Evolutionary conservation across 2,888 invertebrate species (phyloP).

Genomic region (Synanthedon myopaeformis): DNA sequence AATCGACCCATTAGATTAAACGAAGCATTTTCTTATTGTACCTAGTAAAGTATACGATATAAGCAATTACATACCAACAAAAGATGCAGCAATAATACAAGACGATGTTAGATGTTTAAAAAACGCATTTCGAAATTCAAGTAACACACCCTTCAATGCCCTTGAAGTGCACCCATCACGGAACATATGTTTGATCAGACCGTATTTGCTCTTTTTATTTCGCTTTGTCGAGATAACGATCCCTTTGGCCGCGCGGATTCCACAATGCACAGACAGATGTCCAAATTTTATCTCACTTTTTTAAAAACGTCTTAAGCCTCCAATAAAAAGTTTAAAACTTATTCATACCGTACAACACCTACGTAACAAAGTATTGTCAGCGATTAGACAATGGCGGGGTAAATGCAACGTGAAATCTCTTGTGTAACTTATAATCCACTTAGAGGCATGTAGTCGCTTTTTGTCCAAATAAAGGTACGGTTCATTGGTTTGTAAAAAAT

Average conservation of each 20-base stretch:
- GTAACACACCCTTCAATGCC: background rate
- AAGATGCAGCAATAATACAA: too few species aligned
- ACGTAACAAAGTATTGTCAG: slow-evolving; percentile 51
- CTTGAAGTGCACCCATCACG: background rate
- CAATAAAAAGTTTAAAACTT: slow-evolving; percentile 44
- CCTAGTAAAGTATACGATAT: too few species aligned
- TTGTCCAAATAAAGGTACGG: slow-evolving; percentile 51
- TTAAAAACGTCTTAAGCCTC: slow-evolving; percentile 29
- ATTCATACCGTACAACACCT: slow-evolving; percentile 59
- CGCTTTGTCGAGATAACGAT: slow-evolving; percentile 23
- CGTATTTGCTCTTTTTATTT: slow-evolving; percentile 37
- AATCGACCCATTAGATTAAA: too few species aligned
- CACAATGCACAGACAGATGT: slow-evolving; percentile 57
- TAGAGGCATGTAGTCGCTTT: slow-evolving; percentile 59
- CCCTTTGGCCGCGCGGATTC: slow-evolving; percentile 23
- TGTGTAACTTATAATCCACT: slow-evolving; percentile 60
- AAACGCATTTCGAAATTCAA: too few species aligned
- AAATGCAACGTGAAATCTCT: slow-evolving; percentile 65
- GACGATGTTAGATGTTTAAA: too few species aligned
- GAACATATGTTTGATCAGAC: slow-evolving; percentile 7
- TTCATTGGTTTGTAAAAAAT: slow-evolving; percentile 61
- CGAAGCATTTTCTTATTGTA: too few species aligned
- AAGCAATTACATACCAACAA: too few species aligned
- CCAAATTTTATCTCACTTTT: slow-evolving; percentile 33
- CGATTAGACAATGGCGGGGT: slow-evolving; percentile 45